phyloP scores from a whole-genome alignment of 35 echinoderm and acorn worm species.

The Diadema setosum region DNA sequence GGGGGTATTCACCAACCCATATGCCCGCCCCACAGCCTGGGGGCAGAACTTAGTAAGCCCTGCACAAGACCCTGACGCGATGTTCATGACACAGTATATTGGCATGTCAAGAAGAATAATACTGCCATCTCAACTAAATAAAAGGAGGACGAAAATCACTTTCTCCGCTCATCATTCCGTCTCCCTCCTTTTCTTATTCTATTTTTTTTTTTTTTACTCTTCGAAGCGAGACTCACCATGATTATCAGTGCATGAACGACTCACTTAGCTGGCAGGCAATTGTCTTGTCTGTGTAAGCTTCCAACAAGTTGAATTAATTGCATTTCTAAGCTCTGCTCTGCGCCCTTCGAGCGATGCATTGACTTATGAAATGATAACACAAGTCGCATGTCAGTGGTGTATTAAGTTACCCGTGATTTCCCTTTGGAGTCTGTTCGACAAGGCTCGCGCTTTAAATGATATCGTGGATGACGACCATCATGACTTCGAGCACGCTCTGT shows the following conservation, averaged over 20 bases:
- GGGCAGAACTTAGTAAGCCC: not conserved
- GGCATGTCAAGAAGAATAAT: not conserved
- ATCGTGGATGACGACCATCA: no score
- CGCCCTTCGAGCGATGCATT: not conserved
- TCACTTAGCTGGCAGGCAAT: constrained; percentile 14
- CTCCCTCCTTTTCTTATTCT: not conserved
- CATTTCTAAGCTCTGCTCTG: not conserved
- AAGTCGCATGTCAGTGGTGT: not conserved
- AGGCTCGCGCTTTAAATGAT: not conserved
- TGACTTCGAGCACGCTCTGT: no score
- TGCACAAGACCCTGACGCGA: not conserved
- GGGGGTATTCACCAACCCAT: not conserved
- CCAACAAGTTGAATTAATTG: constrained; percentile 24
- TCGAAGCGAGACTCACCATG: not conserved
- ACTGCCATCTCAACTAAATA: not conserved
- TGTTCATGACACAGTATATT: no score
- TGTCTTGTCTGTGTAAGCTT: constrained; percentile 4
- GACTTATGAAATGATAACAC: constrained; percentile 18
- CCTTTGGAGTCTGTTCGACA: not conserved
- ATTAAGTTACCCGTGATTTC: not conserved
- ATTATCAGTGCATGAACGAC: not conserved
- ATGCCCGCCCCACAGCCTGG: not conserved
- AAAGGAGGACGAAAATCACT: not conserved
- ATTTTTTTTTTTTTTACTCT: not conserved
- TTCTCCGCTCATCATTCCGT: not conserved